Conservation (phyloP, 2,797 vertebrate genomes). For the Hylomyscus alleni region DNA sequence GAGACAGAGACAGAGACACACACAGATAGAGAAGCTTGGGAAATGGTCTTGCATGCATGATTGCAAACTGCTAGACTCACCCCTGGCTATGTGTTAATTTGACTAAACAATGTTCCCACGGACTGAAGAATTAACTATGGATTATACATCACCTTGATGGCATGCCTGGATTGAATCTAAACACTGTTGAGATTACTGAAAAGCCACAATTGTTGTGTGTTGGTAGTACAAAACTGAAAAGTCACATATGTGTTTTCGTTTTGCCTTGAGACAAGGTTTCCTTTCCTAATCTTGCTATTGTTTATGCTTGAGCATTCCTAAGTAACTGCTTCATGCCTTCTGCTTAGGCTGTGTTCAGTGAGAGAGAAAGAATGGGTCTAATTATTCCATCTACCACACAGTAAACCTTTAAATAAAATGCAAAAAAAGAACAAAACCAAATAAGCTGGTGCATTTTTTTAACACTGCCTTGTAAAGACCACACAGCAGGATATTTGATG, state of each 20-base stretch:
- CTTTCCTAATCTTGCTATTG: neutral
- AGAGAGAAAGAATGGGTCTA: neutral
- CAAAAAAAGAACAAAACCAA: constrained; percentile 14
- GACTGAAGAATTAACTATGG: neutral
- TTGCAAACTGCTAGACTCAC: neutral
- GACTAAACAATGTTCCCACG: neutral
- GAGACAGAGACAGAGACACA: too few relatives aligned
- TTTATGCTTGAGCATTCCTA: constrained; percentile 31
- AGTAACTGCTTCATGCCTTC: neutral
- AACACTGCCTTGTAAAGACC: neutral
- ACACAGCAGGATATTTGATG: neutral
- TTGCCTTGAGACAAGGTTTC: neutral
- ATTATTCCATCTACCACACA: constrained; percentile 24
- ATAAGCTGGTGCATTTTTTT: neutral
- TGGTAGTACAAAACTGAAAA: neutral
- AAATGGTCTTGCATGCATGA: neutral
- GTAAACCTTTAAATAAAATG: neutral
- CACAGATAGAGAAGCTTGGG: neutral
- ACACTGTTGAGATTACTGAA: neutral
- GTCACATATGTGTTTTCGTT: neutral
- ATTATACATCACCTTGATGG: neutral
- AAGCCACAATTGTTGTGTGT: neutral
- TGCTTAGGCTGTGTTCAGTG: neutral
- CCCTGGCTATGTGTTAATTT: neutral
- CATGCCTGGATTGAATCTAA: neutral